Conservation (phyloP, 2,797 vertebrate genomes). For the Anas capensis region DNA sequence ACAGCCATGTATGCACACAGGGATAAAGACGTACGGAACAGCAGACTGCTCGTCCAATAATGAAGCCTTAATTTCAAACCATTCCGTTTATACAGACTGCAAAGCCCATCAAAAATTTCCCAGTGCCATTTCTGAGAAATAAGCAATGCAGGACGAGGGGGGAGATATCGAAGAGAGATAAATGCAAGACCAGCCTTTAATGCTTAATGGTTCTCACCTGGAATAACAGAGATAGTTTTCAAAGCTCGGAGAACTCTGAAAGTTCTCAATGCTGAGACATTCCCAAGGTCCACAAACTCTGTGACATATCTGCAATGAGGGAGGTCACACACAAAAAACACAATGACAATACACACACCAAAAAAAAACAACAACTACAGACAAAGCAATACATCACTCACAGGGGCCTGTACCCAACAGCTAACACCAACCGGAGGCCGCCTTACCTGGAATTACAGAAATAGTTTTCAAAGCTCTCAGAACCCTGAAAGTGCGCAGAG, state of each 20-base stretch:
- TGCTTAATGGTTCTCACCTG: slow-evolving; percentile 95
- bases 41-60: accelerated
- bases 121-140: slow-evolving; percentile 82
- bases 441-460: slow-evolving; percentile 98
- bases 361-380: slow-evolving; percentile 88
- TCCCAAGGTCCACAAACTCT: slow-evolving; percentile 99
- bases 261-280: slow-evolving; percentile 99
- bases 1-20: accelerated
- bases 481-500: slow-evolving; percentile 86
- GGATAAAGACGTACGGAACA: accelerated
- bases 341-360: slow-evolving; percentile 92
- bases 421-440: slow-evolving; percentile 88
- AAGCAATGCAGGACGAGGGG: slow-evolving; percentile 80
- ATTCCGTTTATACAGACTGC: slow-evolving; percentile 82
- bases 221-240: slow-evolving; percentile 99
- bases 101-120: slow-evolving; percentile 90
- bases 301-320: slow-evolving; percentile 99
- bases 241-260: slow-evolving; percentile 99
- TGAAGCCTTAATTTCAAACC: not conserved
- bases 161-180: slow-evolving; percentile 38
- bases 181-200: slow-evolving; percentile 81
- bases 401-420: slow-evolving; percentile 95
- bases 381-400: slow-evolving; percentile 89
- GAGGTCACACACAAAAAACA: slow-evolving; percentile 97
- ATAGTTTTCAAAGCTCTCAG: slow-evolving; percentile 99